phyloP scores from a whole-genome alignment of 2,888 invertebrate species.

The Masnerella sp. region DNA sequence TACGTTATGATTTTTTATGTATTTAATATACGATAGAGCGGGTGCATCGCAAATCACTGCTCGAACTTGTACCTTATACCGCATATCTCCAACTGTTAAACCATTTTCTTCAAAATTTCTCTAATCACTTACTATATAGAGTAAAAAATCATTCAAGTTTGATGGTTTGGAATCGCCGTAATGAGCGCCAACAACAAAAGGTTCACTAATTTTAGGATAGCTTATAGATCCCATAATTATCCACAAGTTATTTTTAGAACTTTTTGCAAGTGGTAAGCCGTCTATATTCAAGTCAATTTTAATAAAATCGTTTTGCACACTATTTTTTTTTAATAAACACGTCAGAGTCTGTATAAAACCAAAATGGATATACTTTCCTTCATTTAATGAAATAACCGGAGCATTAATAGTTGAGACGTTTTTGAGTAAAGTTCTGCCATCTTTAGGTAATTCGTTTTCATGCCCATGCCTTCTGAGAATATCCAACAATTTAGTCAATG shows the following conservation, averaged over 20 bases:
- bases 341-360: not conserved
- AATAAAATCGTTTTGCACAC: too few relatives aligned
- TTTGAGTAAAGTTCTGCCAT: not conserved
- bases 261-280: not conserved
- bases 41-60: not conserved
- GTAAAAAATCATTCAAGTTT: constrained; percentile 9
- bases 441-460: not conserved
- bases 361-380: not conserved
- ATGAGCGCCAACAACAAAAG: constrained; percentile 21
- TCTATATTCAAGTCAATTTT: not conserved
- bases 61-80: not conserved
- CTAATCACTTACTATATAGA: constrained; percentile 7
- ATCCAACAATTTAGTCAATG: not conserved
- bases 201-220: constrained; percentile 1
- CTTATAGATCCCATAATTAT: constrained; percentile 1
- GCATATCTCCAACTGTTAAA: not conserved
- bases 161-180: constrained; percentile 29
- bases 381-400: not conserved
- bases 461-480: not conserved
- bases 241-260: constrained; percentile 8
- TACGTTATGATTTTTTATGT: not conserved
- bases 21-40: not conserved
- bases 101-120: constrained; percentile 13
- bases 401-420: too few relatives aligned
- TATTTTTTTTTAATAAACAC: too few relatives aligned